Base-by-base conservation (phyloP, 2,797 vertebrate species). In the Limosa lapponica region DNA sequence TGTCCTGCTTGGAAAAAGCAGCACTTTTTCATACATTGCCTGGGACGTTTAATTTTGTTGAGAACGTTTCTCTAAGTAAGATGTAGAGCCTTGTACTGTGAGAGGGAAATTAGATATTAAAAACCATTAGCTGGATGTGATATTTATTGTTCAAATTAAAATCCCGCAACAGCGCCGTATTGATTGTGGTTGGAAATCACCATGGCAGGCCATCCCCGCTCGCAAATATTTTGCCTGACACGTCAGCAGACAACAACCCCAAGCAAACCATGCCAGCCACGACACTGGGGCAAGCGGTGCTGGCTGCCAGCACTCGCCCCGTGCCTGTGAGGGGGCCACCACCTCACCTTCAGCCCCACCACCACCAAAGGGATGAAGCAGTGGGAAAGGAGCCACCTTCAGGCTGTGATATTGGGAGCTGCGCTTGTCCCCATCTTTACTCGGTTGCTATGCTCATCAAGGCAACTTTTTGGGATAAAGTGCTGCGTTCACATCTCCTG, bases 321-420 rank as follows among this genome's bases (percentile, higher is more conserved):
- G 0, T 39, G 43, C 57, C 44, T 52, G 8, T 6, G 15, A 51
- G 23, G 52, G 41, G 59, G 15, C 16, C 44, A 78, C 10, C 36
- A 23, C 67, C n/a, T 82, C 1, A 0, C 5, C 16, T 20, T 10
- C 11, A 10, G 30, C n/a, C 22, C 6, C 1, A 3, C 16, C 1
- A 0, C n/a, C 32, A 18, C 59, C 1, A 2, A 36, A 72, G 46
- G 32, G 36, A 46, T 0, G 1, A 59, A 87, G n/a, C 43, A 66
- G 59, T 55, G n/a, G 59, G n/a, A 86, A 82, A 82, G 22, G 5
- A 67, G 16, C 16, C 9, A 7, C 30, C 20, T 13, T 19, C 27
- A 81, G 17, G 54, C 34, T 61, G 8, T 13, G 37, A 17, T n/a
- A 19, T 0, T 16, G 16, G 20, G 27, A 81, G 4, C 20, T 49